Evolutionary conservation across 2,113 vertebrate species (phyloP).

Genomic region (Sander vitreus): DNA sequence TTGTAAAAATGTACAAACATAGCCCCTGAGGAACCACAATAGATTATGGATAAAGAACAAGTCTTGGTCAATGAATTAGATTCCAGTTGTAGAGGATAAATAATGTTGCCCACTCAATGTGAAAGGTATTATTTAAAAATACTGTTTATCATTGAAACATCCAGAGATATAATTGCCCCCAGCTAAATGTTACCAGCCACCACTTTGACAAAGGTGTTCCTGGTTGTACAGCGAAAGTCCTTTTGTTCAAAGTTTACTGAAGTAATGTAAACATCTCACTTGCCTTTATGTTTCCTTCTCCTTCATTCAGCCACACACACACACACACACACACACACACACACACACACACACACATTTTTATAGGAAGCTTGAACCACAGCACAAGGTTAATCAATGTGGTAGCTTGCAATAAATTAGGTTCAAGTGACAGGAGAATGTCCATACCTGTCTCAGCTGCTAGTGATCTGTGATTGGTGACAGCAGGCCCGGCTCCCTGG

Average conservation of each 20-base stretch:
- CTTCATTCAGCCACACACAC: slow-evolving; percentile 45
- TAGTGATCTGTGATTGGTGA: slow-evolving; percentile 84
- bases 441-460: slow-evolving; percentile 81
- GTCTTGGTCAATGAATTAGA: background rate
- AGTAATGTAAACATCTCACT: slow-evolving; percentile 65
- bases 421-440: slow-evolving; percentile 81
- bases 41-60: background rate
- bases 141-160: background rate
- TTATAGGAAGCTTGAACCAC: slow-evolving; percentile 79
- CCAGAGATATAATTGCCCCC: background rate
- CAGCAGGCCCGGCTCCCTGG: slow-evolving; percentile 77
- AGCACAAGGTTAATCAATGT: slow-evolving; percentile 86
- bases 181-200: background rate
- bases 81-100: background rate
- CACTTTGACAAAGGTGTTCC: background rate
- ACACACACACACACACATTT: slow-evolving; percentile 56
- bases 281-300: slow-evolving; percentile 63
- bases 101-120: background rate
- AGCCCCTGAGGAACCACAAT: background rate
- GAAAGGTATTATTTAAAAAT: background rate
- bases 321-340: too few species aligned
- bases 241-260: slow-evolving; percentile 57
- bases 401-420: slow-evolving; percentile 83
- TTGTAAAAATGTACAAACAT: background rate
- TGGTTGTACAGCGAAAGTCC: slow-evolving; percentile 5